A percentile compares a stretch with the other conserved stretches of the same genome.
phyloP scores from a whole-genome alignment of 1,140 invertebrate genomes.

The Drosophila micromelanica region DNA sequence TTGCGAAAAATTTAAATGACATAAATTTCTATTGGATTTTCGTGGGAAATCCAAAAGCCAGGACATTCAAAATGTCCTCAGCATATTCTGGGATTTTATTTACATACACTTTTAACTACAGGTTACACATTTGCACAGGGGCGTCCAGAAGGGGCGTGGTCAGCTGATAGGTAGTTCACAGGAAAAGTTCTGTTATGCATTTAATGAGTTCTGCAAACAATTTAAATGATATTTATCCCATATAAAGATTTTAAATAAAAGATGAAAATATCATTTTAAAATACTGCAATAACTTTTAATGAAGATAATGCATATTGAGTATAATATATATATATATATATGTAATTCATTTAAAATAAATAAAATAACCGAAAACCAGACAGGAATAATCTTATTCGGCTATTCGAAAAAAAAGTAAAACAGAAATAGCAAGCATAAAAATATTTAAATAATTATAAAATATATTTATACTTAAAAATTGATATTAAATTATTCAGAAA shows the following conservation, averaged over 20 bases:
- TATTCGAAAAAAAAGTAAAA: too few relatives aligned
- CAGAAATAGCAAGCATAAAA: too few relatives aligned
- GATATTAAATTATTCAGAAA: too few relatives aligned
- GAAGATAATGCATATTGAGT: too few relatives aligned
- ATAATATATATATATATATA: too few relatives aligned
- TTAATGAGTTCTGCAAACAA: neutral
- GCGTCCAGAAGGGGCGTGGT: neutral
- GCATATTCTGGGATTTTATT: constrained; percentile 56
- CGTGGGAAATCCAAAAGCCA: constrained; percentile 31
- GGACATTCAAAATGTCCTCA: constrained; percentile 22
- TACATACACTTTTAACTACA: constrained; percentile 28
- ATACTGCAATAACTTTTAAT: too few relatives aligned
- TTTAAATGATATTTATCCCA: neutral
- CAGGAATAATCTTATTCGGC: too few relatives aligned
- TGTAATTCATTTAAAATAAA: too few relatives aligned
- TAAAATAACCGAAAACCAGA: too few relatives aligned
- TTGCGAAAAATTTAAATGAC: constrained; percentile 74
- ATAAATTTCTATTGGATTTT: constrained; percentile 79
- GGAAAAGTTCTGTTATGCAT: neutral
- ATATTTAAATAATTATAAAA: too few relatives aligned
- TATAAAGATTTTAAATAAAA: neutral
- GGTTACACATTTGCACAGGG: neutral
- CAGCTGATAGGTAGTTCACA: neutral
- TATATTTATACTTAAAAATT: too few relatives aligned
- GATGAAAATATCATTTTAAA: neutral